Evolutionary conservation across 2,797 vertebrate genomes (phyloP).

Genomic region (Enteromius afrohamiltoni): DNA sequence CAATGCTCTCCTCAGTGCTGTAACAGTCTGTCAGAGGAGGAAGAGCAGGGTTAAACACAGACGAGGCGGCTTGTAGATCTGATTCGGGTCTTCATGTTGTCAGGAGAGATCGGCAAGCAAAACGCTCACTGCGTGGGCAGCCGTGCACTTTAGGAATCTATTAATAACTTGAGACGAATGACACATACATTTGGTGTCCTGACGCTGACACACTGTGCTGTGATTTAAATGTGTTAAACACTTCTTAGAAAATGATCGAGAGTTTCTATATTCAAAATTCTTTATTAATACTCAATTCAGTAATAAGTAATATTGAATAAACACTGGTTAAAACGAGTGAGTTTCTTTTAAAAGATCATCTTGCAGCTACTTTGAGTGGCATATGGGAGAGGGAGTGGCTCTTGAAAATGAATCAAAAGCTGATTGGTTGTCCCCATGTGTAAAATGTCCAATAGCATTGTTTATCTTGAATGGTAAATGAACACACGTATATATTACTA

Average conservation of each 20-base stretch:
- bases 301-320: not conserved
- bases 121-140: not conserved
- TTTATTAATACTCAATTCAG: not conserved
- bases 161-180: constrained; percentile 20
- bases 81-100: not conserved
- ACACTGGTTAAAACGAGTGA: not conserved
- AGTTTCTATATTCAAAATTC: not conserved
- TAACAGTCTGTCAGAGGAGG: constrained; percentile 75
- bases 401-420: not conserved
- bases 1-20: constrained; percentile 77
- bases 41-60: constrained; percentile 59
- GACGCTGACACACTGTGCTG: not conserved
- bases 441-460: not conserved
- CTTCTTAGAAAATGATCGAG: not conserved
- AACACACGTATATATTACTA: no score
- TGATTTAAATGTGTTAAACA: not conserved
- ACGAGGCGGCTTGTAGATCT: not conserved
- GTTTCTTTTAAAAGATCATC: not conserved
- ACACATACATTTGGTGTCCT: not conserved
- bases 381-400: not conserved
- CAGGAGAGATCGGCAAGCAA: not conserved
- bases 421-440: not conserved
- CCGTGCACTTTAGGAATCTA: not conserved
- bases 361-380: not conserved
- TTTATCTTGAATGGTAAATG: not conserved